Base-by-base conservation (phyloP, 2,113 vertebrate genomes). In the Acanthochromis polyacanthus region DNA sequence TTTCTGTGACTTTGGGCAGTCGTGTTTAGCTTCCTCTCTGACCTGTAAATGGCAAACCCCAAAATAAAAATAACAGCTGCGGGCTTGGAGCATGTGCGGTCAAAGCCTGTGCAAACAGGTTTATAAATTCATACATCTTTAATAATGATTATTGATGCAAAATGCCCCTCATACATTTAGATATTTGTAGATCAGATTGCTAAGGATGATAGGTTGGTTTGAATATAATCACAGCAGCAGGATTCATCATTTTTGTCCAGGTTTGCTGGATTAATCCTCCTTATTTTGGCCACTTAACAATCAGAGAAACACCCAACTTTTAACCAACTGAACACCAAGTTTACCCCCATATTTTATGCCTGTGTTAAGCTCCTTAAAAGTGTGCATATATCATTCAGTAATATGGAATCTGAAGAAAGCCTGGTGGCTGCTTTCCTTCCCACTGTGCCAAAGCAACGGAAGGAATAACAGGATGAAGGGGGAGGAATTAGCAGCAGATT, bases 1-100 rank as follows among this genome's bases (percentile, higher is more conserved):
- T 86, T 91, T 83, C 64, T 66, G 43, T 68, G 83, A 81, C 86
- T 85, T 71, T 79, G 79, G 84, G 79, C 72, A 69, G 73, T 43
- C 15, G 48, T 76, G 82, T 82, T 81, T 82, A 80, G 58, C 78
- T 83, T 64, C 52, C 60, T 81, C 73, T 38, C 71, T 85, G 89
- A 92, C 80, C 85, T 87, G 91, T 80, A 87, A 89, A 82, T 87
- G 63, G 80, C 83, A 88, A 82, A 86, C 51, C 71, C 46, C 43
- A 77, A 69, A 89, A 86, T 78, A 76, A 84, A 80, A 86, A 88
- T 58, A 78, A 85, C 68, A 85, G 77, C 81, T 81, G 76, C 57
- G 57, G 74, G 66, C 57, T 86, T 38, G 30, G 52, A 50, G 53
- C 45, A 66, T 51, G 74, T 69, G 57, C 60, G 40, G 46, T 60